Percentiles rank a stretch among this genome's conserved stretches.
Conservation (phyloP, 2,113 vertebrate species). For the Dermatemys mawii region DNA sequence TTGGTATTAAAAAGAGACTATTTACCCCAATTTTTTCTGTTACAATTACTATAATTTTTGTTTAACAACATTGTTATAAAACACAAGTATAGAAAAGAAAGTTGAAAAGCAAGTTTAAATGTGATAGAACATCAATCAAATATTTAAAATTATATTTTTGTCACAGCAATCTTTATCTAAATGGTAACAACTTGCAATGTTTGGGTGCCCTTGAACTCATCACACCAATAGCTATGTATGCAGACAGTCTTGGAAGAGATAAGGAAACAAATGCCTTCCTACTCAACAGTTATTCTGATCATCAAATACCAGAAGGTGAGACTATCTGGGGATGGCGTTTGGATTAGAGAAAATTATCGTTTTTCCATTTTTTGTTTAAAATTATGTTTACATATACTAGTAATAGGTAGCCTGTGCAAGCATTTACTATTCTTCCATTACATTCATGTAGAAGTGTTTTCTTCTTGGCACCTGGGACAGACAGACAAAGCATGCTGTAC, state of each 20-base stretch:
- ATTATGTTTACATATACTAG: not conserved
- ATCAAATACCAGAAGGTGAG: slow-evolving; percentile 39
- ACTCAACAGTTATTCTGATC: not conserved
- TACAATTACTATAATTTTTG: not conserved
- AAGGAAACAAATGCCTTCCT: not conserved
- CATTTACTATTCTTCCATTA: not conserved
- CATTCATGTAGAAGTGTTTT: no score
- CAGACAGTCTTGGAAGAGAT: slow-evolving; percentile 7
- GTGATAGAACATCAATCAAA: not conserved
- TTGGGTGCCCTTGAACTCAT: slow-evolving; percentile 69
- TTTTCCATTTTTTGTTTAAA: not conserved
- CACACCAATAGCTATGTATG: slow-evolving; percentile 44
- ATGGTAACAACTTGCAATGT: slow-evolving; percentile 70
- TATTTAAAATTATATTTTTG: not conserved
- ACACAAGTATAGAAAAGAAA: not conserved
- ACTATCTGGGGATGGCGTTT: not conserved
- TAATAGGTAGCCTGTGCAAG: not conserved
- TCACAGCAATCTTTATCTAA: slow-evolving; percentile 67
- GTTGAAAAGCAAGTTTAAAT: not conserved
- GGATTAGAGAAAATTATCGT: not conserved
- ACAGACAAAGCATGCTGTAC: not conserved
- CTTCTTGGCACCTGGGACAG: not conserved
- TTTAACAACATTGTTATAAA: not conserved
- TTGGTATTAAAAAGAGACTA: not conserved
- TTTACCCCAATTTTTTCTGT: not conserved